Evolutionary conservation across 1,140 invertebrate genomes (phyloP).

Genomic region (Papilio machaon): DNA sequence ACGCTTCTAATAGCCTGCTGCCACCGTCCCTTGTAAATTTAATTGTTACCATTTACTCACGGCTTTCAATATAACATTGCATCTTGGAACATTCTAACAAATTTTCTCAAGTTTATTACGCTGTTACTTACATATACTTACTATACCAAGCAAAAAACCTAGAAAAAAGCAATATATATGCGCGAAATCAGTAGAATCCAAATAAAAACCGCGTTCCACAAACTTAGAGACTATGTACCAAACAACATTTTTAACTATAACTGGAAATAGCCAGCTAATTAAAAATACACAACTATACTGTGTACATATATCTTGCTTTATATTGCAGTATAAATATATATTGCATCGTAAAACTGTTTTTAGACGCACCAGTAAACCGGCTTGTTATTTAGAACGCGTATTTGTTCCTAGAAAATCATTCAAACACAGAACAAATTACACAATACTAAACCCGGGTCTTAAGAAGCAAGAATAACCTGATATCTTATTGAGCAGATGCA

Average conservation of each 20-base stretch:
- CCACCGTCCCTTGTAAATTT: not conserved
- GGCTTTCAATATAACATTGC: not conserved
- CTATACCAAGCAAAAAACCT: no score
- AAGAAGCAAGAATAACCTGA: not conserved
- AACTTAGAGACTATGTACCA: not conserved
- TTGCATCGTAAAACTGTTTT: conserved; percentile 28
- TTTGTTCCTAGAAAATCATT: conserved; percentile 28
- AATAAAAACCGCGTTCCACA: not conserved
- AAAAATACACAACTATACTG: not conserved
- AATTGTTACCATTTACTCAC: not conserved
- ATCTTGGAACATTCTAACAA: not conserved
- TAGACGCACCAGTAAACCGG: not conserved
- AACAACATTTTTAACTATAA: not conserved
- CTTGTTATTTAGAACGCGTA: conserved; percentile 33
- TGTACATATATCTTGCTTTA: not conserved
- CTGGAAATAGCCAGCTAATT: not conserved
- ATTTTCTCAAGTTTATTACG: not conserved
- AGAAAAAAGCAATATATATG: not conserved
- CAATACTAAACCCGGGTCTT: not conserved
- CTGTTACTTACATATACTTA: no score
- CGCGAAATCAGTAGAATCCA: not conserved
- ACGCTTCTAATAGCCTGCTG: not conserved
- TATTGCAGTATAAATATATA: not conserved
- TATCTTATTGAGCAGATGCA: not conserved
- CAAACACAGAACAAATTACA: conserved; percentile 12